Evolutionary conservation across 2,113 vertebrate species (phyloP), one percentile per base, ranked within the genome.

Genomic region (Neoarius graeffei): DNA sequence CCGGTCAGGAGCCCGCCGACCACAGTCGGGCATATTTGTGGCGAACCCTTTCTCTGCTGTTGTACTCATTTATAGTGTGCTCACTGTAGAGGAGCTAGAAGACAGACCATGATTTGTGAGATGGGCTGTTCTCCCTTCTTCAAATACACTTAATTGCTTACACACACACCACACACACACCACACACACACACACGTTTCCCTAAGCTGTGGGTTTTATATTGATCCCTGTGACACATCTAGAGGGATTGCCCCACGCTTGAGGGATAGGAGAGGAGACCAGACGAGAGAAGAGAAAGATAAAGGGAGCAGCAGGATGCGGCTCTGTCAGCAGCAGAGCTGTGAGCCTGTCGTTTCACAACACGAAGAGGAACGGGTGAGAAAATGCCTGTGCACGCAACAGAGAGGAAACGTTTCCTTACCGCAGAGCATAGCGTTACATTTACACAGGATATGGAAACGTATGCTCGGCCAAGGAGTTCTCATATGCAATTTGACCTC

Each of bases 1-100:
- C 91, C 92, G 94, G 93, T 94, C 93, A 92, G 95, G 94, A 95
- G 93, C 94, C 94, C 93, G 89, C 89, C 92, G 92, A 94, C 94
- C 94, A 85, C 93, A 94, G 93, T 91, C 90, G 90, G 91, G 92
- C 94, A 96, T 96, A 93, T 93, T 95, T 96, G 95, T 95, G 95
- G 95, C 94, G 91, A 56, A 82, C 91, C 91, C 84, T 84, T 85
- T 69, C 73, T 77, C 87, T 91, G 94, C 94, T 13, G 79, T 90
- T 93, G 89, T 89, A 91, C 91, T 93, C 93, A 92, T 59, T 48
- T 87, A 67, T 64, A 57, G 60, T 73, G 54, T n/a, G 81, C 85
- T 85, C 50, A 15, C 71, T 60, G 81, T 17, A 88, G 66, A 27
- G 54, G 50, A 79, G 73, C 80, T 71, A 66, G 57, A 79, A 74